Evolutionary conservation across 1,140 invertebrate species (phyloP).

Genomic region (Asobara japonica): DNA sequence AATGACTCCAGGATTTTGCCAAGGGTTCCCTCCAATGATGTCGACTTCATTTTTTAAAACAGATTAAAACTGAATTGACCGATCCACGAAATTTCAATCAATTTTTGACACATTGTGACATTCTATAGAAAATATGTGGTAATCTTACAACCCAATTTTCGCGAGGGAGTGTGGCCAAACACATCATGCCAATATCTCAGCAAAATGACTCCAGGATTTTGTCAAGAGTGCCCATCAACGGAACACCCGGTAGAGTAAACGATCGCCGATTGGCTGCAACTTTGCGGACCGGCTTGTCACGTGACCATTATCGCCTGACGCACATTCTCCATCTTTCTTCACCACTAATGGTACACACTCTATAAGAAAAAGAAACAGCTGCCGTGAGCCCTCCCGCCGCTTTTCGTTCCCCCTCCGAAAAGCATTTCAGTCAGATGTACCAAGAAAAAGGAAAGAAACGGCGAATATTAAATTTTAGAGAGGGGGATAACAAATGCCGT

Average conservation of each 20-base stretch:
- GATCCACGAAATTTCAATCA: too few species aligned
- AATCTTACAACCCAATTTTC: too few species aligned
- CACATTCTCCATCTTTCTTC: slow-evolving; percentile 4
- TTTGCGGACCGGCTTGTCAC: slow-evolving; percentile 45
- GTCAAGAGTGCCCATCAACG: not conserved
- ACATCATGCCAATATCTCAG: too few species aligned
- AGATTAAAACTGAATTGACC: too few species aligned
- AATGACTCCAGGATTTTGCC: too few species aligned
- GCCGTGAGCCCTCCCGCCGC: not conserved
- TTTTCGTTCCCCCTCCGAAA: not conserved
- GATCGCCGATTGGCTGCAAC: slow-evolving; percentile 39
- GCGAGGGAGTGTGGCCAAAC: too few species aligned
- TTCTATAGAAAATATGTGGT: too few species aligned
- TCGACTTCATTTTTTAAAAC: too few species aligned
- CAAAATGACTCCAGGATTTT: too few species aligned
- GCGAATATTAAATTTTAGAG: not conserved
- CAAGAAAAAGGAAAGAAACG: slow-evolving; percentile 1
- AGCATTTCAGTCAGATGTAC: not conserved
- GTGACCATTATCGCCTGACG: slow-evolving; percentile 38
- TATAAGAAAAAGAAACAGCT: slow-evolving; percentile 24
- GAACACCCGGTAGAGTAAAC: slow-evolving; percentile 40
- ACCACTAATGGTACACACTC: not conserved
- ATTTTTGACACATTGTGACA: too few species aligned
- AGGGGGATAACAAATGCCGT: slow-evolving; percentile 15
- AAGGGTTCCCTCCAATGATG: too few species aligned